phyloP scores from a whole-genome alignment of 2,797 vertebrate species.

The Tinamus major region DNA sequence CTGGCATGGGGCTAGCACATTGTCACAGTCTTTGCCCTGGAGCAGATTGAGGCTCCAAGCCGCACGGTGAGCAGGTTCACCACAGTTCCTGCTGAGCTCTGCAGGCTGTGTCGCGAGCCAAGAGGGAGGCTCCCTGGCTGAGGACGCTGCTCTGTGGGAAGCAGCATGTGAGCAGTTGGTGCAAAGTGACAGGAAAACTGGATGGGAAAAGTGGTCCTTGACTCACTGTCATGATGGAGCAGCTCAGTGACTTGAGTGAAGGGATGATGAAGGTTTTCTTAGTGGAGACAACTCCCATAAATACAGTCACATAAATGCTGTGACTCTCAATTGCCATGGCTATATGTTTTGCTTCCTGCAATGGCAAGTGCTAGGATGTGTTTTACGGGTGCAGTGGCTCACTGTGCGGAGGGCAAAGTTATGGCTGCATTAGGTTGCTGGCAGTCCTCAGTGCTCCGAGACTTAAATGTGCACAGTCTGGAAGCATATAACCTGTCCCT shows the following conservation, averaged over 20 bases:
- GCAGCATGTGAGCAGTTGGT: not conserved
- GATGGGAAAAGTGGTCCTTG: not conserved
- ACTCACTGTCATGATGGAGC: not conserved
- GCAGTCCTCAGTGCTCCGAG: not conserved
- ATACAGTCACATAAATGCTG: not conserved
- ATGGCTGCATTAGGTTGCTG: not conserved
- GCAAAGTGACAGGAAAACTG: not conserved
- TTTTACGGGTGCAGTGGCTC: not conserved
- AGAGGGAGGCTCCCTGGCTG: not conserved
- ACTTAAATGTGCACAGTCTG: not conserved
- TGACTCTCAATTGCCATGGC: not conserved
- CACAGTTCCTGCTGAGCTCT: accelerated
- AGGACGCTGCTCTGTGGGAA: accelerated
- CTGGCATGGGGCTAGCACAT: not conserved
- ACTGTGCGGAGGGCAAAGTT: not conserved
- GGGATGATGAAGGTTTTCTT: not conserved
- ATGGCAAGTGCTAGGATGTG: accelerated
- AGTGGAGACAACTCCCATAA: not conserved
- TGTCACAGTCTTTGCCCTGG: not conserved
- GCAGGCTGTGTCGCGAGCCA: accelerated
- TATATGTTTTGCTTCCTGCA: not conserved
- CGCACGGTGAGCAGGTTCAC: accelerated
- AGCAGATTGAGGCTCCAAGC: not conserved
- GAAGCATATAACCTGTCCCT: not conserved
- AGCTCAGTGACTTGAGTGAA: not conserved